phyloP scores from a whole-genome alignment of 2,888 invertebrate species.

The Tryphoninae sp. region DNA sequence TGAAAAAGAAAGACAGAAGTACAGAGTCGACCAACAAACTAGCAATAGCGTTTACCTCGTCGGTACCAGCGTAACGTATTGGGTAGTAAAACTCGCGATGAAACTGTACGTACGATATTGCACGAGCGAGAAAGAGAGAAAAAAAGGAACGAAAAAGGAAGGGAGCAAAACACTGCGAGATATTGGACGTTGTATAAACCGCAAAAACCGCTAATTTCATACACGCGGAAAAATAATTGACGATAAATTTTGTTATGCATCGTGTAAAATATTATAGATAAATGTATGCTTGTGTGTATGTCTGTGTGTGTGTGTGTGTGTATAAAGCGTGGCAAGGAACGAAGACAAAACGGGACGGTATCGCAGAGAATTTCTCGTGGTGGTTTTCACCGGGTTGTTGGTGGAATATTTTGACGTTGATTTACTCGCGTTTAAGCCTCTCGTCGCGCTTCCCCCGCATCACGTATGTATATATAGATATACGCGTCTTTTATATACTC shows the following conservation, averaged over 20 bases:
- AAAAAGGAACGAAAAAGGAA: conserved; percentile 9
- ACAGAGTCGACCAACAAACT: conserved; percentile 17
- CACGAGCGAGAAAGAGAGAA: conserved; percentile 4
- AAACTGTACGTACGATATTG: conserved; percentile 1
- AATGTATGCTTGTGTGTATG: background rate
- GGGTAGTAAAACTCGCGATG: conserved; percentile 31
- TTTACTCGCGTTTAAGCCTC: conserved; percentile 7
- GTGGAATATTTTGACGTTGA: conserved; percentile 42
- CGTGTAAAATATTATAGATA: background rate
- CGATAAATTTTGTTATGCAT: conserved; percentile 14
- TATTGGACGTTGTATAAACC: conserved; percentile 27
- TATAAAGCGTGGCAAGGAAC: background rate
- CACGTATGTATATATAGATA: background rate
- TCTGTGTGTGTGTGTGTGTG: background rate
- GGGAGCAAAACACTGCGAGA: background rate
- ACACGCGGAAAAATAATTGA: conserved; percentile 36
- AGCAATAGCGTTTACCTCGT: conserved; percentile 19
- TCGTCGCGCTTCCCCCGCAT: conserved; percentile 14
- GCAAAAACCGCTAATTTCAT: conserved; percentile 28
- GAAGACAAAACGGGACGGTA: conserved; percentile 8
- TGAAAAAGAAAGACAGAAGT: background rate
- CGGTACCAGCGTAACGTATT: conserved; percentile 43
- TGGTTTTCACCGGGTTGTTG: background rate
- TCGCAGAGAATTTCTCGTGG: background rate
- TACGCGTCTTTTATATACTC: no score